Evolutionary conservation across 2,888 invertebrate species (phyloP).

Genomic region (Autographa gamma): DNA sequence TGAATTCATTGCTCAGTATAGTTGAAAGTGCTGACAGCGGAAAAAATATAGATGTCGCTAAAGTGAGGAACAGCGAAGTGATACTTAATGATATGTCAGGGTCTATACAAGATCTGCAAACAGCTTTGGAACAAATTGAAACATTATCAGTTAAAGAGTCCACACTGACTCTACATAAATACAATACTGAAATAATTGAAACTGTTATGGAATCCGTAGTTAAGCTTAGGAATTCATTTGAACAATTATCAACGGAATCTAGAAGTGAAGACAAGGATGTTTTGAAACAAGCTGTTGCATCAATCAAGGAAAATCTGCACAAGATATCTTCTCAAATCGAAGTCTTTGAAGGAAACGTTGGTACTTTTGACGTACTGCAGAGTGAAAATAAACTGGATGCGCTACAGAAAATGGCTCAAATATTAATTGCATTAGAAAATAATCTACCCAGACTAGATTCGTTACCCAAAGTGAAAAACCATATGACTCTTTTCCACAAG

Average conservation of each 20-base stretch:
- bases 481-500: conserved; percentile 82
- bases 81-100: conserved; percentile 83
- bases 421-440: conserved; percentile 81
- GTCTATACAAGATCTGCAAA: conserved; percentile 85
- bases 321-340: conserved; percentile 77
- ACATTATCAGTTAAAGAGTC: conserved; percentile 88
- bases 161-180: conserved; percentile 71
- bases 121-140: conserved; percentile 83
- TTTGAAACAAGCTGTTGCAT: conserved; percentile 73
- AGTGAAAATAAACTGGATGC: conserved; percentile 82
- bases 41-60: conserved; percentile 62
- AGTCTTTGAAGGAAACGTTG: conserved; percentile 73
- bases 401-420: conserved; percentile 84
- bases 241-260: conserved; percentile 77
- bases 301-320: conserved; percentile 76
- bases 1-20: conserved; percentile 77
- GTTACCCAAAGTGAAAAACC: conserved; percentile 69
- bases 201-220: conserved; percentile 90
- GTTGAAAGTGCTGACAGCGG: conserved; percentile 74
- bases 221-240: conserved; percentile 90
- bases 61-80: conserved; percentile 74
- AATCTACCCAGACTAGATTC: conserved; percentile 74
- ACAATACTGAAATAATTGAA: conserved; percentile 90
- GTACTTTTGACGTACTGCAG: conserved; percentile 79
- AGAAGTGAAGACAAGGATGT: conserved; percentile 67